A percentile compares a stretch with the other conserved stretches of the same genome.
Conservation (phyloP, 2,888 invertebrate species). For the Parnassius glacialis region DNA sequence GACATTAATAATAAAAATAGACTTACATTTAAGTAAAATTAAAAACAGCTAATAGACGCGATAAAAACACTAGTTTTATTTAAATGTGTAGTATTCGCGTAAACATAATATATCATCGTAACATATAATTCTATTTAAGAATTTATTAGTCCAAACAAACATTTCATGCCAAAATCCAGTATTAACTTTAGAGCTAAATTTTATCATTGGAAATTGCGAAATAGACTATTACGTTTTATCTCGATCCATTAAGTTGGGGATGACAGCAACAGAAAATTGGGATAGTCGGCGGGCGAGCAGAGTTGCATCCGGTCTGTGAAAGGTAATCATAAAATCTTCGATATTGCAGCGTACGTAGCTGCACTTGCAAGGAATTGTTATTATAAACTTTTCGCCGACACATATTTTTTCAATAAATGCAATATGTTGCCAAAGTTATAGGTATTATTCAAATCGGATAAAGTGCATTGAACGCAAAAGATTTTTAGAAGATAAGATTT, state of each 20-base stretch:
- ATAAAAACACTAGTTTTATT: too few species aligned
- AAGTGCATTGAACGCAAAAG: too few species aligned
- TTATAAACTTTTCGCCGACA: conserved; percentile 23
- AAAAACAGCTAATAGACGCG: too few species aligned
- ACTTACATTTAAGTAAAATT: too few species aligned
- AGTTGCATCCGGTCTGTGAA: conserved; percentile 26
- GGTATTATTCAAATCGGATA: too few species aligned
- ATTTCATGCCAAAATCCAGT: conserved; percentile 2
- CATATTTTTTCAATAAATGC: conserved; percentile 20
- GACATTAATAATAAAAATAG: too few species aligned
- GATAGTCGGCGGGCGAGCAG: conserved; percentile 27
- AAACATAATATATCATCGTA: too few species aligned
- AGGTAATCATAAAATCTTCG: conserved; percentile 28
- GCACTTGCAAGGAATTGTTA: conserved; percentile 26
- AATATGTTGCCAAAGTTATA: not conserved
- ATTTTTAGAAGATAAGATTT: too few species aligned
- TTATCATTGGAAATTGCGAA: conserved; percentile 22
- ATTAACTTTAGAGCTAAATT: conserved; percentile 17
- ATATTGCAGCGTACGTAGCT: conserved; percentile 23
- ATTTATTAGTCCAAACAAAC: not conserved
- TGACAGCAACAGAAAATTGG: conserved; percentile 31
- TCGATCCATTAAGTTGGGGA: conserved; percentile 27
- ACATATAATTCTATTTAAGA: too few species aligned
- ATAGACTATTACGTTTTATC: conserved; percentile 28
- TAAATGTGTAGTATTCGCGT: too few species aligned